Evolutionary conservation across 2,888 invertebrate species (phyloP).

Genomic region (Nomada goodeniana): DNA sequence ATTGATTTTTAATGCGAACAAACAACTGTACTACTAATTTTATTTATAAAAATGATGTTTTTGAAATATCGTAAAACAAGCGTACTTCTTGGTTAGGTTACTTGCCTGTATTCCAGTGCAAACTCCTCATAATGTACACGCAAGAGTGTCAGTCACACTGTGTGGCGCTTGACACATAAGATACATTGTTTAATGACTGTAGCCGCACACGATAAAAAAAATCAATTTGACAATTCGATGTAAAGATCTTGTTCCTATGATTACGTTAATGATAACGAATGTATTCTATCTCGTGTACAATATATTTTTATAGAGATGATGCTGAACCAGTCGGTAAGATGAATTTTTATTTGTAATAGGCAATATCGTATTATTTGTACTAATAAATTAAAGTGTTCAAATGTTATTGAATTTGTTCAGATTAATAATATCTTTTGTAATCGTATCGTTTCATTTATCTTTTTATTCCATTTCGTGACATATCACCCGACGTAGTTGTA

Average conservation of each 20-base stretch:
- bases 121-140: slow-evolving; percentile 40
- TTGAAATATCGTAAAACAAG: neutral
- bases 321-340: slow-evolving; percentile 38
- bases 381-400: neutral
- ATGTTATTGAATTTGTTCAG: slow-evolving; percentile 1
- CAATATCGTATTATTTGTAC: neutral
- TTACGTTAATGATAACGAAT: slow-evolving; percentile 31
- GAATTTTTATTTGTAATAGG: neutral
- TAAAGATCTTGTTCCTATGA: slow-evolving; percentile 40
- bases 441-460: neutral
- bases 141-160: slow-evolving; percentile 21
- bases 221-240: slow-evolving; percentile 43
- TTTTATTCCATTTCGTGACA: neutral
- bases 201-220: slow-evolving; percentile 31
- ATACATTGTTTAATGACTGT: slow-evolving; percentile 48
- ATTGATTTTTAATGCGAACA: neutral
- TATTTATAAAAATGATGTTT: neutral
- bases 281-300: slow-evolving; percentile 11
- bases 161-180: slow-evolving; percentile 22
- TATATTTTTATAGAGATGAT: slow-evolving; percentile 28
- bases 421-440: neutral
- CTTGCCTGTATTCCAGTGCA: slow-evolving; percentile 15
- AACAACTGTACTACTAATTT: slow-evolving; percentile 7
- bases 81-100: slow-evolving; percentile 9
- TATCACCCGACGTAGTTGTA: neutral